Percentiles rank a stretch among this genome's conserved stretches.
phyloP scores from a whole-genome alignment of 2,888 invertebrate genomes.

The Cataglyphis altisquamis region DNA sequence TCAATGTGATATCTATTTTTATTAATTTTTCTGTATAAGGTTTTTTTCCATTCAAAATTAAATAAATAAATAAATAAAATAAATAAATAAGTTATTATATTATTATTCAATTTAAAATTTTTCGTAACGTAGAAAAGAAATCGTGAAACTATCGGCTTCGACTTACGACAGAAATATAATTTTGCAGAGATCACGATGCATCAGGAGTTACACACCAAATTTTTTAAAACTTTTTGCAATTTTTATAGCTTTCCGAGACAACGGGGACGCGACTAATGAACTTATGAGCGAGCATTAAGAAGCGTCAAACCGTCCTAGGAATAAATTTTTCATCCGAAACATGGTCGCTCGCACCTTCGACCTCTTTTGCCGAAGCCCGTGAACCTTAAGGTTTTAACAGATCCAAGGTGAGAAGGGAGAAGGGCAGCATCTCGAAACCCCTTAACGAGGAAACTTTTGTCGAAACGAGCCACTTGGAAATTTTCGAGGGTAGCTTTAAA shows the following conservation, averaged over 20 bases:
- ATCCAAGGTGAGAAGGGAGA: slow-evolving; percentile 42
- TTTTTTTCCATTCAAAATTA: no score
- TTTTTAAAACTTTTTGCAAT: neutral
- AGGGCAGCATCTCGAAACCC: slow-evolving; percentile 59
- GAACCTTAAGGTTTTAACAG: slow-evolving; percentile 53
- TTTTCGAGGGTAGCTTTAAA: slow-evolving; percentile 78
- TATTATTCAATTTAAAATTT: neutral
- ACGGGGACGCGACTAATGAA: slow-evolving; percentile 35
- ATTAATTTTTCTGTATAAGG: no score
- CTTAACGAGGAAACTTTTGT: slow-evolving; percentile 80
- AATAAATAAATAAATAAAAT: no score
- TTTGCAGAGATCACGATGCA: neutral
- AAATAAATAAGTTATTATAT: neutral
- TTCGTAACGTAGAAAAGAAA: neutral
- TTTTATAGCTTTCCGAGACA: slow-evolving; percentile 5
- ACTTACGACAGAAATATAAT: neutral
- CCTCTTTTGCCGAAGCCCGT: slow-evolving; percentile 45
- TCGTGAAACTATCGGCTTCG: neutral
- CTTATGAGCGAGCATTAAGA: slow-evolving; percentile 32
- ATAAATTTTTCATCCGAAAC: slow-evolving; percentile 66
- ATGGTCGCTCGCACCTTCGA: slow-evolving; percentile 43
- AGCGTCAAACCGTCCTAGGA: slow-evolving; percentile 4
- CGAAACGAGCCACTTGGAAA: slow-evolving; percentile 77
- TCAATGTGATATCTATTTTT: no score
- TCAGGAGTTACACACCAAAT: neutral